phyloP scores from a whole-genome alignment of 1,140 invertebrate species.

The Oppia nitens region DNA sequence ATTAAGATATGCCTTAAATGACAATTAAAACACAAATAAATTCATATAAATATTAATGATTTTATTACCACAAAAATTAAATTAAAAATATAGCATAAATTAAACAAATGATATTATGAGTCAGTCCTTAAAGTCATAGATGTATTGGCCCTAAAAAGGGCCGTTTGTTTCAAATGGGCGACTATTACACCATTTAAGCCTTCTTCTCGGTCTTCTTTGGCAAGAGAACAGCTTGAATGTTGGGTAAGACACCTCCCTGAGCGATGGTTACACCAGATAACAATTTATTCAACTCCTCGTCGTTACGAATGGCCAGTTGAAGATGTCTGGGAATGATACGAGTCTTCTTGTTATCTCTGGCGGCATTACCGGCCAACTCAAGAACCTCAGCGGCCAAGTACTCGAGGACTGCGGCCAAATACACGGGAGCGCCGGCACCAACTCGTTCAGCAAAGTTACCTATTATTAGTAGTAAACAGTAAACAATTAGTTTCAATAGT shows the following conservation, averaged over 20 bases:
- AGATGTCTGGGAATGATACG: slow-evolving; percentile 64
- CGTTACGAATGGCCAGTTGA: slow-evolving; percentile 63
- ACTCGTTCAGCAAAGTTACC: slow-evolving; percentile 37
- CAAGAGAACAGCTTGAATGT: slow-evolving; percentile 50
- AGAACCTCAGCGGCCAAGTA: slow-evolving; percentile 41
- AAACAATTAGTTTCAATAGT: no score
- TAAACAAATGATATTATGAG: not conserved
- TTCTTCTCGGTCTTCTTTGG: slow-evolving; percentile 42
- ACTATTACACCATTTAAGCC: not conserved
- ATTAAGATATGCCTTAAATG: no score
- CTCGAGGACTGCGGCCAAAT: slow-evolving; percentile 37
- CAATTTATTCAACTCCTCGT: slow-evolving; percentile 64
- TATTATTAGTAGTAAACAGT: no score
- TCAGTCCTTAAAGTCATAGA: not conserved
- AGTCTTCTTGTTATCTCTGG: slow-evolving; percentile 40
- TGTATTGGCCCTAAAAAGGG: slow-evolving; percentile 27
- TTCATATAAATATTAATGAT: not conserved
- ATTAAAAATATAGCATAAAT: not conserved
- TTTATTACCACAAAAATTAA: not conserved
- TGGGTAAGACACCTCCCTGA: slow-evolving; percentile 60
- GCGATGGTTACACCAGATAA: slow-evolving; percentile 64
- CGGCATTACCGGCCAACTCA: slow-evolving; percentile 51
- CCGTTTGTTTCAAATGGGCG: not conserved
- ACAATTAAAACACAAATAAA: not conserved
- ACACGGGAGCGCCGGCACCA: slow-evolving; percentile 37